These are phyloP conservation scores for Augochlora pura DNA, from an alignment of 1,140 invertebrate genomes.

Conservation along the genomic window DNA sequence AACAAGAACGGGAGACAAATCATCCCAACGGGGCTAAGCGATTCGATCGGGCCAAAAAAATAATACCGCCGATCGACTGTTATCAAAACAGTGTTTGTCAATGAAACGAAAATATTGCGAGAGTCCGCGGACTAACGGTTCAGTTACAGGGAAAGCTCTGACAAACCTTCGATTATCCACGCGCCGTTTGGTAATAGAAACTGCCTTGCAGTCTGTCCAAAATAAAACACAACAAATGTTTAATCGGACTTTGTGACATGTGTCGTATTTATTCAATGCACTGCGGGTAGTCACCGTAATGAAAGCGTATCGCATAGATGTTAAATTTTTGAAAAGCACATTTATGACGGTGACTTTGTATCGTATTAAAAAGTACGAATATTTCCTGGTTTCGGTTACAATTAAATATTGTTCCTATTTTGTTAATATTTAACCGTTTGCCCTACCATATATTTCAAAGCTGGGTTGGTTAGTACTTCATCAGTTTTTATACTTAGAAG, in stretches of 20 bases:
- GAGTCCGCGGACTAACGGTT: neutral
- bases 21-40: slow-evolving; percentile 34
- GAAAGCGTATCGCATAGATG: too few species aligned
- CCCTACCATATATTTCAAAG: too few species aligned
- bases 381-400: too few species aligned
- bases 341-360: neutral
- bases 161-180: slow-evolving; percentile 8
- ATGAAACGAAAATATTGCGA: slow-evolving; percentile 39
- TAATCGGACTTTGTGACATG: too few species aligned
- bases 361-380: too few species aligned
- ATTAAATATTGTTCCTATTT: too few species aligned
- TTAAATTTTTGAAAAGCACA: too few species aligned
- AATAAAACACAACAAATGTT: neutral
- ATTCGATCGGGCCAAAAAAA: slow-evolving; percentile 29
- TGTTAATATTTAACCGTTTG: too few species aligned
- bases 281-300: neutral
- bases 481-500: too few species aligned
- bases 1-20: slow-evolving; percentile 46
- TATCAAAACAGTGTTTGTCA: slow-evolving; percentile 45
- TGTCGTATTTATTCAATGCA: too few species aligned
- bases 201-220: neutral
- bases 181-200: neutral
- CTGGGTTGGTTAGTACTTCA: too few species aligned
- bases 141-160: neutral
- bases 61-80: slow-evolving; percentile 51